Evolutionary conservation across 1,140 invertebrate species (phyloP).

Genomic region (Drosophila mayri): DNA sequence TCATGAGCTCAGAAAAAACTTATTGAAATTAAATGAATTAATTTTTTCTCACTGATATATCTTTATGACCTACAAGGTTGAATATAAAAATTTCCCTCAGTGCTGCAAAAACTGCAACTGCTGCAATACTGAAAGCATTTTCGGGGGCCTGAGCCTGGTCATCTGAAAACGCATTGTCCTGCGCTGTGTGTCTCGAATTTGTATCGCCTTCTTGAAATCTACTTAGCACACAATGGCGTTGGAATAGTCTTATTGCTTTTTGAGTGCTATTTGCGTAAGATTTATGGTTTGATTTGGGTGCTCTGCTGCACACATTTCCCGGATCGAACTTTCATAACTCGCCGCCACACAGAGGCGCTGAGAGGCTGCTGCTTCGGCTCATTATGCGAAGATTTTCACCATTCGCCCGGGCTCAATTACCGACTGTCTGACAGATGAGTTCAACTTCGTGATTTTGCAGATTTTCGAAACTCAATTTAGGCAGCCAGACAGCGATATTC

Average conservation of each 20-base stretch:
- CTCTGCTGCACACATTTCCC: constrained; percentile 9
- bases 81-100: neutral
- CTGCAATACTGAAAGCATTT: constrained; percentile 29
- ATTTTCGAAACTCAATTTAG: constrained; percentile 71
- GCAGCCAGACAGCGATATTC: constrained; percentile 66
- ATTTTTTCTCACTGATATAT: neutral
- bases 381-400: constrained; percentile 56
- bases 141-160: constrained; percentile 11
- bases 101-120: constrained; percentile 26
- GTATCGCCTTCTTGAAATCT: constrained; percentile 83
- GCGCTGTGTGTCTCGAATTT: constrained; percentile 60
- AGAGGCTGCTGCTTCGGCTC: constrained; percentile 19
- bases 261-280: constrained; percentile 79
- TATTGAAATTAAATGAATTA: too few relatives aligned
- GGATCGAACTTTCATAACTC: constrained; percentile 30
- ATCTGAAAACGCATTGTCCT: constrained; percentile 51
- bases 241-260: constrained; percentile 83
- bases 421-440: constrained; percentile 73
- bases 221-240: constrained; percentile 84
- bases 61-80: too few relatives aligned
- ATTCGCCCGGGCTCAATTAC: constrained; percentile 66
- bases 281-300: constrained; percentile 72
- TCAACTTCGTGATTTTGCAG: constrained; percentile 75
- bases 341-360: constrained; percentile 15
- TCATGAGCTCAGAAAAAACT: too few relatives aligned